Evolutionary conservation across 2,113 vertebrate genomes (phyloP).

Genomic region (Elgaria multicarinata): DNA sequence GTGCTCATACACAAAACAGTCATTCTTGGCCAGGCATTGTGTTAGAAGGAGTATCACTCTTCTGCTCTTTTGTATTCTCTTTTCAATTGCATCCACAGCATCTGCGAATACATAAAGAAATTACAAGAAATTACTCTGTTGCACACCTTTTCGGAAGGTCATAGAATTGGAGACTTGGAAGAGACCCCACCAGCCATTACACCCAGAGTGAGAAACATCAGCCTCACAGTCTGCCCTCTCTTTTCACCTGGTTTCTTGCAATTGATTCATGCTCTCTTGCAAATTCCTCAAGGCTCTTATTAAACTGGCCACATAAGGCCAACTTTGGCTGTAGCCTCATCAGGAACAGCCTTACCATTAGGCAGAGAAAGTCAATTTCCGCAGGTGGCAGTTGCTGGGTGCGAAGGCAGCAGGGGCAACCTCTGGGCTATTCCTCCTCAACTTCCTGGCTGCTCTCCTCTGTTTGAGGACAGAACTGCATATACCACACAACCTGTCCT

Average conservation of each 20-base stretch:
- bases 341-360: too few species aligned
- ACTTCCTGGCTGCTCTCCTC: too few species aligned
- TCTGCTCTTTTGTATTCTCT: constrained; percentile 73
- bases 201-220: neutral
- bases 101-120: constrained; percentile 57
- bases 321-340: too few species aligned
- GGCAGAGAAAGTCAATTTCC: too few species aligned
- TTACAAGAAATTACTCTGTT: fast-evolving
- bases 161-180: neutral
- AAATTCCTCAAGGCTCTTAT: neutral
- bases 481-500: too few species aligned
- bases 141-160: too few species aligned
- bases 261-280: neutral
- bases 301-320: neutral
- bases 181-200: neutral
- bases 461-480: too few species aligned
- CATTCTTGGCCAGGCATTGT: constrained; percentile 11
- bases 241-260: too few species aligned
- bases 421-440: too few species aligned
- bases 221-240: too few species aligned
- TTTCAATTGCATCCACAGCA: constrained; percentile 63
- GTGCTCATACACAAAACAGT: constrained; percentile 71
- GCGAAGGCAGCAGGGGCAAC: too few species aligned
- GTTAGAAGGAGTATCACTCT: constrained; percentile 75
- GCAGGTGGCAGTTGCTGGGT: too few species aligned